phyloP scores from a whole-genome alignment of 2,888 invertebrate species.

The Chrysopilus asiliformis region DNA sequence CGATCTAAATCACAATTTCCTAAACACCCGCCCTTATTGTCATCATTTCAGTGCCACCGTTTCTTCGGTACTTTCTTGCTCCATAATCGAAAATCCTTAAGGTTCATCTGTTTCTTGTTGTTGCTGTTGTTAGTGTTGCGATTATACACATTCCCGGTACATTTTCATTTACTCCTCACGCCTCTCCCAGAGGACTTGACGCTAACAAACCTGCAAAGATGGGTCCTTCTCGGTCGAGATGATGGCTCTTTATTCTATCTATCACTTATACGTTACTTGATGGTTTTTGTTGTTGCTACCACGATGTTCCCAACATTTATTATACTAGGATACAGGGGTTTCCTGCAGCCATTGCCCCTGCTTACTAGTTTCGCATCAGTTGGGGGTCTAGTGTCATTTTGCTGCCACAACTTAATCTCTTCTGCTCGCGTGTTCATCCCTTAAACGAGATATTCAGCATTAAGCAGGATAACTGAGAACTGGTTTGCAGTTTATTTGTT shows the following conservation, averaged over 20 bases:
- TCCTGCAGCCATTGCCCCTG: background rate
- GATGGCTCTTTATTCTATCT: slow-evolving; percentile 9
- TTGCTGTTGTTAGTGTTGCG: no score
- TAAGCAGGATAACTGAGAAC: no score
- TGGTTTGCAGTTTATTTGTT: no score
- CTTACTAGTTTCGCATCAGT: background rate
- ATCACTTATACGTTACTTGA: slow-evolving; percentile 1
- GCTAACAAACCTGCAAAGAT: slow-evolving; percentile 7
- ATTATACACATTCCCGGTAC: background rate
- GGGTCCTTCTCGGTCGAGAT: slow-evolving; percentile 7
- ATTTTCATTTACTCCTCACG: background rate
- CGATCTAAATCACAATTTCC: no score
- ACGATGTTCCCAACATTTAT: background rate
- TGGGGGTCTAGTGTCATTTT: background rate
- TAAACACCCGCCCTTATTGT: no score
- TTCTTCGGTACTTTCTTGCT: no score
- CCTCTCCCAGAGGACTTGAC: slow-evolving; percentile 1
- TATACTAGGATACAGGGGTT: background rate
- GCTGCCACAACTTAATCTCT: no score
- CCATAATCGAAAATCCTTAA: no score
- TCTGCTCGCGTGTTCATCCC: no score
- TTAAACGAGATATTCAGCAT: no score
- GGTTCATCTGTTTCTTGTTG: no score
- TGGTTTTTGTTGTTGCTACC: background rate
- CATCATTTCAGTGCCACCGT: no score